phyloP scores from a whole-genome alignment of 2,888 invertebrate species.

The Creontiades dilutus region DNA sequence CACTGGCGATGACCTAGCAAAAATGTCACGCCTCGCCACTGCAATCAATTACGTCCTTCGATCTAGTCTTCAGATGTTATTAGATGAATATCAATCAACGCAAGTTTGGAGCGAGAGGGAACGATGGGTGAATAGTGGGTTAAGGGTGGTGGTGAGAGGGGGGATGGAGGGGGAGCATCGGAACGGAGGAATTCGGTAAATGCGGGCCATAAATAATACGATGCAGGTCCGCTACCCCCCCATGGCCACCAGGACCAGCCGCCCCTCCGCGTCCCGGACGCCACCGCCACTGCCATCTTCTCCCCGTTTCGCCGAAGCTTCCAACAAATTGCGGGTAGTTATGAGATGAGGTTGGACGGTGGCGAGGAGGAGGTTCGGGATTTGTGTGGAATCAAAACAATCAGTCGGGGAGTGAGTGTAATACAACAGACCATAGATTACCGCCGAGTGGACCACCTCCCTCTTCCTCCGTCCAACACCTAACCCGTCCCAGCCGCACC shows the following conservation, averaged over 20 bases:
- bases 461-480: not conserved
- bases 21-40: no score
- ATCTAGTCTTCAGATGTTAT: no score
- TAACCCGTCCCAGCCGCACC: not conserved
- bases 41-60: no score
- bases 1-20: no score
- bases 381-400: slow-evolving; percentile 51
- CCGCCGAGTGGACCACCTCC: not conserved
- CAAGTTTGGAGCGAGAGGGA: not conserved
- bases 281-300: not conserved
- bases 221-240: slow-evolving; percentile 33
- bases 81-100: no score
- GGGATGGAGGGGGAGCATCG: not conserved
- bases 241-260: no score
- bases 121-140: not conserved
- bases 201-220: slow-evolving; percentile 58
- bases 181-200: slow-evolving; percentile 29
- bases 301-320: not conserved
- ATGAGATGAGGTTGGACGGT: not conserved
- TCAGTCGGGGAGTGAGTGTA: slow-evolving; percentile 41
- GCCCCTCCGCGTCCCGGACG: not conserved
- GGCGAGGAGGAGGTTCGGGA: not conserved
- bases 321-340: slow-evolving; percentile 31
- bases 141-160: not conserved
- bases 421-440: slow-evolving; percentile 49